Base-by-base conservation (phyloP, 2,113 vertebrate species). In the Aix galericulata region DNA sequence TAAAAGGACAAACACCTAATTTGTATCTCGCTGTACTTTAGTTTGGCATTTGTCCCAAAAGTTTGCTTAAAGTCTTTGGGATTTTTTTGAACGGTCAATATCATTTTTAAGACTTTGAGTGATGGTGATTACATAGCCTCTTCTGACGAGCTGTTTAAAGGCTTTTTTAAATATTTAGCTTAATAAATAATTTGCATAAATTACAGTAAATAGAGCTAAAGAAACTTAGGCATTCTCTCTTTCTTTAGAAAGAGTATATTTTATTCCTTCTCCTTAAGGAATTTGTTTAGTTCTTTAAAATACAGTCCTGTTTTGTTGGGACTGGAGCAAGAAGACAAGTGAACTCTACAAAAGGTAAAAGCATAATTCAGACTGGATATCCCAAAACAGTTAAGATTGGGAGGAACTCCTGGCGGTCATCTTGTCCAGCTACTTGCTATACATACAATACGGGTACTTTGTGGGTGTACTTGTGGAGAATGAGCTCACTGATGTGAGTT, bases 311-410 rank as follows among this genome's bases (percentile, higher is more conserved):
- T 52, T 89, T 74, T 42, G 74, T 69, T 79, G 44, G 29, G 92
- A 76, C 6, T 25, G 4, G 17, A 72, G 25, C 36, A 73, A 91
- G 71, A 73, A 7, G 8, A 38, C 17, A 62, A 34, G 3, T 59
- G 6, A 59, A 12, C 1, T 58, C 6, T 73, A 22, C 31, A 69
- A 64, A 75, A 68, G 6, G 9, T n/a, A 8, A 46, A 75, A 75
- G 3, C 0, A 0, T 40, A 40, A 17, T 74, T 86, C 27, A 63
- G 8, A 3, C 42, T 82, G n/a, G 20, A 25, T 58, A 21, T 36
- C 13, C 21, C 38, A 55, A 66, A 9, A 22, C 40, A 44, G 27
- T 17, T 80, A 77, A 85, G 44, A 17, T 38, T 89, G 18, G 42
- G 56, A 48, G 12, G 13, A 17, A 38, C 34, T 21, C 66, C 31